These are phyloP conservation scores for Acromyrmex heyeri DNA, from an alignment of 1,140 invertebrate genomes.

Conservation along the genomic window DNA sequence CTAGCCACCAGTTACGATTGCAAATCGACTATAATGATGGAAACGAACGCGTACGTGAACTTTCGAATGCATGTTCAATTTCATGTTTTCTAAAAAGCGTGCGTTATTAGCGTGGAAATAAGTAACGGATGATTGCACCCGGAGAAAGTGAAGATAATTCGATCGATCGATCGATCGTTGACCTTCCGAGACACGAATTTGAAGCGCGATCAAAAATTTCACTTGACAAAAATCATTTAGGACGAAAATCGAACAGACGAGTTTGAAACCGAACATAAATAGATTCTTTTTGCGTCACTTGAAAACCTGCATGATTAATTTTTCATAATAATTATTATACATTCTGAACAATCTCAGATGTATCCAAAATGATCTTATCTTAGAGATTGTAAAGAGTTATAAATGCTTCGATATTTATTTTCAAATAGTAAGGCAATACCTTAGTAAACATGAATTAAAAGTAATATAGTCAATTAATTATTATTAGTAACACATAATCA, in stretches of 20 bases:
- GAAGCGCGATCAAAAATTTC: neutral
- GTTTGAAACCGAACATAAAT: neutral
- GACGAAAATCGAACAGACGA: neutral
- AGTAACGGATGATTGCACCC: constrained; percentile 3
- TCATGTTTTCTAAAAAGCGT: constrained; percentile 37
- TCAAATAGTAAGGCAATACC: neutral
- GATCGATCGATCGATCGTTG: constrained; percentile 24
- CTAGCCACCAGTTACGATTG: neutral
- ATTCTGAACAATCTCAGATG: neutral
- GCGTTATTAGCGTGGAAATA: constrained; percentile 7
- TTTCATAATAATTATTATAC: neutral
- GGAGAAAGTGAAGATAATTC: constrained; percentile 45
- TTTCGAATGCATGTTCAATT: constrained; percentile 30
- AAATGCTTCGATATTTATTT: neutral
- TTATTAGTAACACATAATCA: too few species aligned
- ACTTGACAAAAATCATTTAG: neutral
- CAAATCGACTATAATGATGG: constrained; percentile 31
- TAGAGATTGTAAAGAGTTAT: neutral
- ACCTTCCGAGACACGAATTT: neutral
- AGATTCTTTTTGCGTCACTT: neutral
- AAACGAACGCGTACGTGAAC: constrained; percentile 1
- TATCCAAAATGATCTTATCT: neutral
- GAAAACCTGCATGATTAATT: neutral
- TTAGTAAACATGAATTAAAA: too few species aligned
- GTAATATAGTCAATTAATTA: too few species aligned